Base-by-base conservation (phyloP, 2,113 vertebrate species). In the Otocyon megalotis region DNA sequence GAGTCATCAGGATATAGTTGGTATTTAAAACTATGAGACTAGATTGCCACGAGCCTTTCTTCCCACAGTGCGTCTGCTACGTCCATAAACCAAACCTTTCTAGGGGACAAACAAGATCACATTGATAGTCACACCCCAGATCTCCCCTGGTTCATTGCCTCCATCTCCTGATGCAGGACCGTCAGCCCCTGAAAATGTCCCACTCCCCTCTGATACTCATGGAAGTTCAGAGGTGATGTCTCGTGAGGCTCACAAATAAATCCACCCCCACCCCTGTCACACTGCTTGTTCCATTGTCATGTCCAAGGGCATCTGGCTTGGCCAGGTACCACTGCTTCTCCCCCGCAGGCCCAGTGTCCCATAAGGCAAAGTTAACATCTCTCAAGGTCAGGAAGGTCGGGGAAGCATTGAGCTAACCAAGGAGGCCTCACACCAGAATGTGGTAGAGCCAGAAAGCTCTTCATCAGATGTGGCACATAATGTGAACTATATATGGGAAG, bases 21-120 rank as follows among this genome's bases (percentile, higher is more conserved):
- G 65, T 90, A 95, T 97, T 98, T 96, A 88, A 97, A 97, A 77
- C 88, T 83, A 54, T 1, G 30, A 95, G 90, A 77, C 80, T 24
- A n/a, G 89, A 90, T 93, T 60, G 69, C 74, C 56, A 77, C 2
- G 37, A 63, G 69, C 53, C 60, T 96, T 71, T 94, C 89, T 96
- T 92, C 71, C 94, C 92, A 74, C 37, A 53, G 48, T 2, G 54
- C 88, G 67, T 92, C 74, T 79, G 85, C 81, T 67, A 26, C 13
- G 48, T 48, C 16, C 32, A 32, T 90, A 86, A 86, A 35, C 53
- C 80, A 79, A 54, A 74, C 50, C 65, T 69, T 82, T 48, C 77
- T 56, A 63, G 30, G 62, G 76, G 87, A 54, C 30, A 30, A 48
- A 28, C 1, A 28, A 90, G 60, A 74, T 19, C 19, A 1, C 9